Evolutionary conservation across 2,888 invertebrate genomes (phyloP).

Genomic region (Erebia palarica): DNA sequence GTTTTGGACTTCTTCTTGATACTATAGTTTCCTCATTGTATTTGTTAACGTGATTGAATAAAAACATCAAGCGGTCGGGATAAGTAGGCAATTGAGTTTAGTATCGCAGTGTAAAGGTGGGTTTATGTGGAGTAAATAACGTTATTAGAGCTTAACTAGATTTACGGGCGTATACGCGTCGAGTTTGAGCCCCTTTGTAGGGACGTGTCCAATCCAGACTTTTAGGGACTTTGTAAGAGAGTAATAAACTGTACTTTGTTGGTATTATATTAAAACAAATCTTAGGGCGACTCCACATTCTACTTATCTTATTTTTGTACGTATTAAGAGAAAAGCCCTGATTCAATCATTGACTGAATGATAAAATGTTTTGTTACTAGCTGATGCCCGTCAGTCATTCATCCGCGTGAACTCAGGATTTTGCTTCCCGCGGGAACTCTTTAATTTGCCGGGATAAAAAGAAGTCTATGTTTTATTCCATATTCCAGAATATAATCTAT

Average conservation of each 20-base stretch:
- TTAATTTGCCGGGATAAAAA: too few species aligned
- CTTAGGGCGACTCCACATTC: background rate
- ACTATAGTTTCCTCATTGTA: background rate
- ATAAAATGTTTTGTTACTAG: too few species aligned
- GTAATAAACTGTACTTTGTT: constrained; percentile 12
- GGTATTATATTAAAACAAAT: background rate
- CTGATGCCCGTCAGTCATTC: too few species aligned
- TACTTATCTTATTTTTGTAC: background rate
- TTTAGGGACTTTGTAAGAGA: constrained; percentile 6
- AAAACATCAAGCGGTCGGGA: constrained; percentile 11
- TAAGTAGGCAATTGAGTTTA: constrained; percentile 19
- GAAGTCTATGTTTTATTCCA: too few species aligned
- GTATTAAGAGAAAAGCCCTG: too few species aligned
- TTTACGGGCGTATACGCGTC: constrained; percentile 18
- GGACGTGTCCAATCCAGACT: constrained; percentile 15
- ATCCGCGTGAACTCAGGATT: too few species aligned
- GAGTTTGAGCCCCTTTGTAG: constrained; percentile 8
- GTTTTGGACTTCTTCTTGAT: background rate
- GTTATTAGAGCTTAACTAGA: constrained; percentile 17
- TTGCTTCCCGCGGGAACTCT: too few species aligned
- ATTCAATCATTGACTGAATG: too few species aligned
- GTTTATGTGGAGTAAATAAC: constrained; percentile 22
- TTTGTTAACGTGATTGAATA: constrained; percentile 2
- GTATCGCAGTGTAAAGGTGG: constrained; percentile 12
- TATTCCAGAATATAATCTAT: too few species aligned